These are phyloP conservation scores for Hydrolagus affinis DNA, from an alignment of 2,113 vertebrate genomes.

Conservation along the genomic window DNA sequence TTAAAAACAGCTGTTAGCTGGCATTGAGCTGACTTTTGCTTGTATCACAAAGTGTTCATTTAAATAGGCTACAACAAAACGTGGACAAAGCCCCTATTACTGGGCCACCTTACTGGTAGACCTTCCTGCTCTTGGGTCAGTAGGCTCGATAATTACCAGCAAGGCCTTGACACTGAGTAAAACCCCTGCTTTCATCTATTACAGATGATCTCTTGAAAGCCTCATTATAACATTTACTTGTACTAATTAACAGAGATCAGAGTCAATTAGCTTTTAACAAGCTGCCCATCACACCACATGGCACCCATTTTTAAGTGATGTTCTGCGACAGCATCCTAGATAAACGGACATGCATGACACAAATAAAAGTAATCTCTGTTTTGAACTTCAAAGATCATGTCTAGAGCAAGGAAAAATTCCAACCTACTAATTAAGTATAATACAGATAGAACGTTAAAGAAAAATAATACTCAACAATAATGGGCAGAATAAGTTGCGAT, in stretches of 20 bases:
- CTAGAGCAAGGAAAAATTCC: conserved; percentile 8
- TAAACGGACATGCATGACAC: conserved; percentile 44
- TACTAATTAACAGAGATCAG: conserved; percentile 70
- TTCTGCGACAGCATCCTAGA: conserved; percentile 58
- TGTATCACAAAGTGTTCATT: conserved; percentile 29
- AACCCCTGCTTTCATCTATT: conserved; percentile 71
- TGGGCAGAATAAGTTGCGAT: neutral
- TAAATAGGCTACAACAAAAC: conserved; percentile 36
- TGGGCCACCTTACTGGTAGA: conserved; percentile 40
- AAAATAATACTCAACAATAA: neutral
- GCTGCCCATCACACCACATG: conserved; percentile 60
- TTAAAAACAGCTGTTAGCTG: neutral
- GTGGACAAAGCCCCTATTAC: conserved; percentile 32
- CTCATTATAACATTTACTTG: conserved; percentile 67
- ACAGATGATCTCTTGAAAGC: conserved; percentile 71
- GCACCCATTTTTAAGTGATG: conserved; percentile 61
- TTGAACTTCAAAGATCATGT: conserved; percentile 25
- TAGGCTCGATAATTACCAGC: conserved; percentile 60
- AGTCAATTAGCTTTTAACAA: conserved; percentile 68
- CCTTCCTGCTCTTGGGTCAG: conserved; percentile 63
- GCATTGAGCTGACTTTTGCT: conserved; percentile 2
- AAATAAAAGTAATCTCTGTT: conserved; percentile 30
- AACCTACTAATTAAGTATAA: conserved; percentile 25
- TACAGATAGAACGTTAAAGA: neutral
- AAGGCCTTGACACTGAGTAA: conserved; percentile 64